These are phyloP conservation scores for Malurus cyaneus DNA, from an alignment of 2,113 vertebrate genomes.

Conservation along the genomic window DNA sequence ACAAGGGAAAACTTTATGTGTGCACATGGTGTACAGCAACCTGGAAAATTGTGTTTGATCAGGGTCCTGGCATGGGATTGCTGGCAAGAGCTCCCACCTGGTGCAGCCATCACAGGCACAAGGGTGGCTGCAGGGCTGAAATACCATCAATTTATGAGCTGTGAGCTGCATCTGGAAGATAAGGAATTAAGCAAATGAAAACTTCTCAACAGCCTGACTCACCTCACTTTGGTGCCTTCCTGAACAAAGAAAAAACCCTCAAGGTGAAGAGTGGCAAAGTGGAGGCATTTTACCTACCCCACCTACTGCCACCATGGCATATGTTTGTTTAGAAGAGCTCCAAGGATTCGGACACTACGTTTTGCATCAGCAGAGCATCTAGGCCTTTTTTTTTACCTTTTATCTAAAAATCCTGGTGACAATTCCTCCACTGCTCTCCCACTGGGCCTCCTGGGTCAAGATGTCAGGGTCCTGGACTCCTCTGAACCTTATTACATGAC, in stretches of 20 bases:
- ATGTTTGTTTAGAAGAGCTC: neutral
- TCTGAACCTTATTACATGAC: neutral
- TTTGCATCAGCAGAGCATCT: neutral
- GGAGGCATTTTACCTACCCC: neutral
- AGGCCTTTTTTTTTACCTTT: neutral
- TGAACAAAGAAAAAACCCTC: neutral
- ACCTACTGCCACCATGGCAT: neutral
- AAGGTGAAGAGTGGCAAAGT: neutral
- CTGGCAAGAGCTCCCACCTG: neutral
- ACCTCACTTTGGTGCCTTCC: neutral
- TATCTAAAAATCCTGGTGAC: neutral
- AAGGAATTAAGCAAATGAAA: neutral
- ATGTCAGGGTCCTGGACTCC: neutral
- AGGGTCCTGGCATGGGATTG: neutral
- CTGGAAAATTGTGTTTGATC: neutral
- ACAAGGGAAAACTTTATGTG: neutral
- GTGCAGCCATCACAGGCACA: neutral
- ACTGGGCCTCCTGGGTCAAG: neutral
- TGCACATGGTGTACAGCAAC: neutral
- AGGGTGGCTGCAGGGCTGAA: neutral
- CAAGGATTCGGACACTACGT: neutral
- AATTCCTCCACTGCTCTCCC: neutral
- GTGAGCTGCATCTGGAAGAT: neutral
- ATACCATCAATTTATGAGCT: neutral
- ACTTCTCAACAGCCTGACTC: neutral